Conservation (phyloP, 2,113 vertebrate genomes). For the Cathartes aura region DNA sequence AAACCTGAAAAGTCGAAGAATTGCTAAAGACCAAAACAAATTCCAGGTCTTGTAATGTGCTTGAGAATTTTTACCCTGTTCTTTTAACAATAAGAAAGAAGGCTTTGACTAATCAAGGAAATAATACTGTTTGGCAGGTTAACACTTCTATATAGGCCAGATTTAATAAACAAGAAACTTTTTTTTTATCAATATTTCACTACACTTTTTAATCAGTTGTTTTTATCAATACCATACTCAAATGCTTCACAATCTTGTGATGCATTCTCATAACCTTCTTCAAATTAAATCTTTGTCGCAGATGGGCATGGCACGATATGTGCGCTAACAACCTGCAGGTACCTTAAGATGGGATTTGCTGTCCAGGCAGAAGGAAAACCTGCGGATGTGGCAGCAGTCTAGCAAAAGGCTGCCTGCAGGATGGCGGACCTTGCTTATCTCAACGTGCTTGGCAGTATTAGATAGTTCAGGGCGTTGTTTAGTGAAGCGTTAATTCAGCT, state of each 20-base stretch:
- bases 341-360: neutral
- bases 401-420: neutral
- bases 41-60: neutral
- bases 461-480: fast-evolving
- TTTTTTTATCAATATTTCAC: neutral
- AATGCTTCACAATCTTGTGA: neutral
- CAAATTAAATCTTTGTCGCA: neutral
- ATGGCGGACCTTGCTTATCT: neutral
- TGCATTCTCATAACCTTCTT: neutral
- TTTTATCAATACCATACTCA: neutral
- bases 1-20: neutral
- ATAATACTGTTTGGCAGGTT: neutral
- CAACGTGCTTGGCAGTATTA: no score
- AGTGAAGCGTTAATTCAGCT: neutral
- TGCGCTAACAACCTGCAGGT: no score
- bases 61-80: neutral
- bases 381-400: fast-evolving
- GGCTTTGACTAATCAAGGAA: neutral
- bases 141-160: neutral
- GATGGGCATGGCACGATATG: fast-evolving
- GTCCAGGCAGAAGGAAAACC: neutral
- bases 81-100: neutral
- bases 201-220: no score
- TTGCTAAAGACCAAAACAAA: neutral
- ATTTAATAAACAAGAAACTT: neutral